Conservation (phyloP, 2,113 vertebrate genomes). For the Prionailurus viverrinus region DNA sequence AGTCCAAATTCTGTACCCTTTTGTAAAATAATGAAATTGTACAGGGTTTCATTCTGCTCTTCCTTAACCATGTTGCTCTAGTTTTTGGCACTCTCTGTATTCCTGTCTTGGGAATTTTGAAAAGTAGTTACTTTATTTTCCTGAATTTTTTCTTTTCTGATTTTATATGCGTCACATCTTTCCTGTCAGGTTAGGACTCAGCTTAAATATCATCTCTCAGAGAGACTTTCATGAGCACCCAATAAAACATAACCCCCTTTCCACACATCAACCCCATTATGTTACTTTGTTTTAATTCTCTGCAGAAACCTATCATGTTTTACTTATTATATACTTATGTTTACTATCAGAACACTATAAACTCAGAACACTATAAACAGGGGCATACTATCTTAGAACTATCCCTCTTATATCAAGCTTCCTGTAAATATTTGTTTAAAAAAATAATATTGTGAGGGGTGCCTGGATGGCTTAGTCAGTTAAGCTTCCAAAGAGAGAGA, state of each 20-base stretch:
- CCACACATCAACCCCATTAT: neutral
- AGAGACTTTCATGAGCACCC: neutral
- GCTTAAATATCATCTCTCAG: neutral
- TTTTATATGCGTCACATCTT: neutral
- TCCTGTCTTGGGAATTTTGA: neutral
- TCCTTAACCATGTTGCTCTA: neutral
- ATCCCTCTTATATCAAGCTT: neutral
- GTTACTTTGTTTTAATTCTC: neutral
- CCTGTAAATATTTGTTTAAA: neutral
- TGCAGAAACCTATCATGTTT: neutral
- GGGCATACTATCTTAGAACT: neutral
- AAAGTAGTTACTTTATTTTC: neutral
- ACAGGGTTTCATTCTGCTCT: neutral
- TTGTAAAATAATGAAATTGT: neutral
- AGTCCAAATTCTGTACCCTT: neutral
- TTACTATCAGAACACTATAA: neutral
- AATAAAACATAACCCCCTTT: neutral
- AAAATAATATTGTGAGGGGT: neutral
- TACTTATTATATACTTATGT: neutral
- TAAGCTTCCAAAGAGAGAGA: no score
- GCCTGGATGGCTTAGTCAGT: no score
- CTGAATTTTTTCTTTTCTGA: neutral
- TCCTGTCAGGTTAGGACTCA: neutral
- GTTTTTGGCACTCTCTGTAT: fast-evolving
- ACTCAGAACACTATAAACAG: neutral